These are phyloP conservation scores for Andrena fulva DNA, from an alignment of 2,888 invertebrate species.

Conservation along the genomic window DNA sequence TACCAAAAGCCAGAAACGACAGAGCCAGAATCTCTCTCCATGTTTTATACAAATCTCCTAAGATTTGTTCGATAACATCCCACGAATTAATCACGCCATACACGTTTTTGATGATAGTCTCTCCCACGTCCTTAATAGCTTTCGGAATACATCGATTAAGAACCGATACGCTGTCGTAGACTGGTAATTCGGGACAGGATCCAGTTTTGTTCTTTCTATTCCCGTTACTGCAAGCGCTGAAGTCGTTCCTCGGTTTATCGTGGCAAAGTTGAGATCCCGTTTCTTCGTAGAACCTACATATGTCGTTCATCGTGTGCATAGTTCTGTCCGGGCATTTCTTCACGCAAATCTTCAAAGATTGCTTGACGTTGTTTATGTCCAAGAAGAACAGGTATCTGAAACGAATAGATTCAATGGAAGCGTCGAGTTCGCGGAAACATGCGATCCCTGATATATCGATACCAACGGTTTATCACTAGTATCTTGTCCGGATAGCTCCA, in stretches of 20 bases:
- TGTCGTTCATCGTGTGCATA: slow-evolving; percentile 88
- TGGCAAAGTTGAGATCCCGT: slow-evolving; percentile 92
- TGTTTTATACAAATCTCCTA: slow-evolving; percentile 94
- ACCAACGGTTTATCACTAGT: slow-evolving; percentile 90
- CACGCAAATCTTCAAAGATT: slow-evolving; percentile 95
- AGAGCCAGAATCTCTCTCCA: slow-evolving; percentile 94
- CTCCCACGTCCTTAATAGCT: slow-evolving; percentile 88
- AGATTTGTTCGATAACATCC: slow-evolving; percentile 94
- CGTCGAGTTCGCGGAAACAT: background rate
- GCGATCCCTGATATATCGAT: slow-evolving; percentile 30
- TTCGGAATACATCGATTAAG: slow-evolving; percentile 95
- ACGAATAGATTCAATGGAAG: slow-evolving; percentile 55
- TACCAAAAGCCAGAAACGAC: slow-evolving; percentile 93
- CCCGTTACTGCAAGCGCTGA: slow-evolving; percentile 80
- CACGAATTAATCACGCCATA: slow-evolving; percentile 94
- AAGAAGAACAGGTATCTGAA: slow-evolving; percentile 92
- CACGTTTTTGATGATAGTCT: slow-evolving; percentile 89
- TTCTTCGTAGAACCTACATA: slow-evolving; percentile 90
- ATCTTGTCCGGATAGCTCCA: slow-evolving; percentile 92
- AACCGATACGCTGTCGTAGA: slow-evolving; percentile 91
- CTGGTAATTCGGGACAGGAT: slow-evolving; percentile 89
- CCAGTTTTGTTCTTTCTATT: slow-evolving; percentile 81
- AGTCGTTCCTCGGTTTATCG: slow-evolving; percentile 83
- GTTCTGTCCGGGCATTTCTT: slow-evolving; percentile 92
- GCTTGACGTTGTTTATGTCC: slow-evolving; percentile 90